Percentiles rank a stretch among this genome's conserved stretches.
Evolutionary conservation across 2,888 invertebrate genomes (phyloP).

Genomic region (Sarcophaga caerulescens): DNA sequence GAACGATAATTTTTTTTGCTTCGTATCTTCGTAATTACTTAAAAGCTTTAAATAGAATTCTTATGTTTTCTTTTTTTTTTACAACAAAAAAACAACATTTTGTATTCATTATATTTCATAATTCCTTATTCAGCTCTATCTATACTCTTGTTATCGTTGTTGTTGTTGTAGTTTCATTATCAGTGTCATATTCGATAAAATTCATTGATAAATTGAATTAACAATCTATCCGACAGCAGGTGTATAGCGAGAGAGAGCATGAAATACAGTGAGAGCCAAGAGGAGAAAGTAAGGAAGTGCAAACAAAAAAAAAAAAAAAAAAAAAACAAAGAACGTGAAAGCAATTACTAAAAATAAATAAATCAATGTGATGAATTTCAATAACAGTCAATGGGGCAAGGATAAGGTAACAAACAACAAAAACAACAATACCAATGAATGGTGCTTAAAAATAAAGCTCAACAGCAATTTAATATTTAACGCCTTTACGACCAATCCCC

Average conservation of each 20-base stretch:
- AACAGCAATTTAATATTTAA: too few species aligned
- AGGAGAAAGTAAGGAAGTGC: not conserved
- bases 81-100: not conserved
- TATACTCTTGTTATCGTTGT: not conserved
- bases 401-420: not conserved
- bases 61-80: slow-evolving; percentile 18
- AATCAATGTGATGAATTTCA: not conserved
- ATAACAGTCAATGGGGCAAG: not conserved
- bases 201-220: slow-evolving; percentile 47
- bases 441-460: too few species aligned
- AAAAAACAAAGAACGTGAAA: not conserved
- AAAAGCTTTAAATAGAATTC: slow-evolving; percentile 45
- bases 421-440: not conserved
- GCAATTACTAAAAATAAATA: slow-evolving; percentile 1
- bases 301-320: not conserved
- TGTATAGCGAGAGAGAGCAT: not conserved
- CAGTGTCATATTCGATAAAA: slow-evolving; percentile 18
- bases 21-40: slow-evolving; percentile 31
- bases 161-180: not conserved
- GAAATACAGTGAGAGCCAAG: not conserved
- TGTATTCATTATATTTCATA: slow-evolving; percentile 27
- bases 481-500: too few species aligned
- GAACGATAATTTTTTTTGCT: not conserved
- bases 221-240: slow-evolving; percentile 10
- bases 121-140: not conserved